phyloP scores from a whole-genome alignment of 2,797 vertebrate genomes.

The Gadopsis bispinosus region DNA sequence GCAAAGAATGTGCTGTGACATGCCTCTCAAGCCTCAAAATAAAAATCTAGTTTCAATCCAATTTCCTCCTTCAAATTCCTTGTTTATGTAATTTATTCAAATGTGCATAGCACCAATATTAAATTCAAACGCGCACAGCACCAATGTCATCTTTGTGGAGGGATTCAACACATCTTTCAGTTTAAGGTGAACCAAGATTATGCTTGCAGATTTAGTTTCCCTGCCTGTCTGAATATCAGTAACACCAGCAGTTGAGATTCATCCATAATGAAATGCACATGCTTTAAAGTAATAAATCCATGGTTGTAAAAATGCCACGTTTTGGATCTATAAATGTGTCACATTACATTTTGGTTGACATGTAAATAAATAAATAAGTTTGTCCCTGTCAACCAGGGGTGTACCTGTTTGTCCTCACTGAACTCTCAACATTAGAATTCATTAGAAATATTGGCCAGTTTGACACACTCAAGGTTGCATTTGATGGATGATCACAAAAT shows the following conservation, averaged over 20 bases:
- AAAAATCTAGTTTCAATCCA: too few species aligned
- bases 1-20: constrained; percentile 2
- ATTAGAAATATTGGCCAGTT: constrained; percentile 32
- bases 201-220: constrained; percentile 16
- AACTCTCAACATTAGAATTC: constrained; percentile 29
- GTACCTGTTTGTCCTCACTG: constrained; percentile 24
- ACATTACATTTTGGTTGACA: constrained; percentile 31
- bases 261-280: constrained; percentile 50
- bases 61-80: not conserved
- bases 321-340: constrained; percentile 58
- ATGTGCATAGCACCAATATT: not conserved
- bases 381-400: constrained; percentile 17
- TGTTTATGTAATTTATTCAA: constrained; percentile 14
- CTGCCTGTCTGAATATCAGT: constrained; percentile 9
- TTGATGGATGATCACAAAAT: constrained; percentile 47
- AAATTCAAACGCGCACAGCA: constrained; percentile 2
- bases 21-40: not conserved
- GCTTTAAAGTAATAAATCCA: constrained; percentile 32
- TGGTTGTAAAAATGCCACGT: constrained; percentile 17
- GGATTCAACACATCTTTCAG: constrained; percentile 11
- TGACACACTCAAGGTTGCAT: constrained; percentile 39
- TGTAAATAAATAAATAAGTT: constrained; percentile 35
- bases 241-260: constrained; percentile 21
- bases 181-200: constrained; percentile 12
- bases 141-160: constrained; percentile 2